phyloP scores from a whole-genome alignment of 2,797 vertebrate species.

The Crenichthys baileyi region DNA sequence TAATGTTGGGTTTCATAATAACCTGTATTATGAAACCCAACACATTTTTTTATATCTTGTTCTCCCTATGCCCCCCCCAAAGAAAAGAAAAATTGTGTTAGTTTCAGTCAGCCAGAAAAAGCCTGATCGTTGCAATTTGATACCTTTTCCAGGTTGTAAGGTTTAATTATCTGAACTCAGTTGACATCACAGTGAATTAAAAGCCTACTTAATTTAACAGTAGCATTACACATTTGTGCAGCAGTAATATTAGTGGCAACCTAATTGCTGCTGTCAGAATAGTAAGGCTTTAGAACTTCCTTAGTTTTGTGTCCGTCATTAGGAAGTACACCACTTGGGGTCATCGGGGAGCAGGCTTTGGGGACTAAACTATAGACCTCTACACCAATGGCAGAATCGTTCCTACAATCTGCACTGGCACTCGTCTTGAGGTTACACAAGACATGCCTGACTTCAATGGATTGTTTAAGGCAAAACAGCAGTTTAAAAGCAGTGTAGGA shows the following conservation, averaged over 20 bases:
- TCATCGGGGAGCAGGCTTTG: neutral
- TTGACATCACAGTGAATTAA: neutral
- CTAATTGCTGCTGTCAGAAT: constrained; percentile 24
- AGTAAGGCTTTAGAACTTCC: constrained; percentile 25
- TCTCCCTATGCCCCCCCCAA: neutral
- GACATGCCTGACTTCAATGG: constrained; percentile 37
- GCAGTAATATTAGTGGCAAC: constrained; percentile 10
- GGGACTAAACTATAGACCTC: constrained; percentile 49
- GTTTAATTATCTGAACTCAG: neutral
- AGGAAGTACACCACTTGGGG: constrained; percentile 31
- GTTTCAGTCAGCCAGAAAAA: no score
- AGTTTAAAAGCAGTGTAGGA: constrained; percentile 24
- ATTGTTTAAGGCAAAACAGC: constrained; percentile 47
- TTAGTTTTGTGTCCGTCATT: constrained; percentile 41
- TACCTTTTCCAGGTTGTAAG: neutral
- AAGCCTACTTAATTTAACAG: neutral
- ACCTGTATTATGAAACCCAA: no score
- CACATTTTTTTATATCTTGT: neutral
- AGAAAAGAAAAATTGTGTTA: neutral
- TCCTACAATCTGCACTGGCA: constrained; percentile 33
- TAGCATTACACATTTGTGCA: neutral
- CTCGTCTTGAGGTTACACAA: constrained; percentile 43
- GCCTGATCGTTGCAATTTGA: neutral
- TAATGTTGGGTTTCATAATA: no score
- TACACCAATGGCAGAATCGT: constrained; percentile 6